Evolutionary conservation across 1,140 invertebrate species (phyloP), one percentile per base, ranked within the genome.

Genomic region (Trichoplusia ni): DNA sequence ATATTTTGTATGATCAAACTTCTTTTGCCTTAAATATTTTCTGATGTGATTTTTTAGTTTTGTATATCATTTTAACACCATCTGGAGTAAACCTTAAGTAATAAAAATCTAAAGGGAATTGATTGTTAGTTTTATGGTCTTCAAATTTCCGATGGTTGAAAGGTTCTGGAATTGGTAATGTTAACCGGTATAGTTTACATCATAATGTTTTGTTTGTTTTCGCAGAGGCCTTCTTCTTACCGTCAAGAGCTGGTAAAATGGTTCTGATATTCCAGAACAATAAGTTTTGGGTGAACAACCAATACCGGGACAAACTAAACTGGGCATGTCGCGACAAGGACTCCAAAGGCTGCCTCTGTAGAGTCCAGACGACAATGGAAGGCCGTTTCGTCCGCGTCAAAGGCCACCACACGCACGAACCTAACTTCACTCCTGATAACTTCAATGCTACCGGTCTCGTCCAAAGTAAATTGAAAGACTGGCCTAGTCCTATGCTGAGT

Each of bases 271-370:
- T 89, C 67, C 66, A 70, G 64, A 71, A 62, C 37, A 90, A 90
- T 60, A 90, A 90, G 58, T 90, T 89, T 67, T 90, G 88, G 88
- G 79, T 89, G 27, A 90, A 90, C 67, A 90, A 89, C 44, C 82
- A 84, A 56, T 90, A 89, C 54, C 71, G 86, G 11, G 81, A 82
- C 11, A 89, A 89, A 62, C 49, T 90, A 58, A 89, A 90, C 63
- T 90, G 88, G 88, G 88, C 88, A 1, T 90, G 88, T 56, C 77
- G 84, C 1, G 88, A 90, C 37, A 90, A 90, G 67, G 88, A 90
- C 58, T 74, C 73, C 0, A 82, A 62, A 46, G 81, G 81, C 13
- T 90, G 88, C 49, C 64, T 87, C 3, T 89, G 86, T 47, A 77
- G 88, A 59, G 86, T 90, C 4, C 86, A 90, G 56, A 90, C 88